phyloP scores from a whole-genome alignment of 92 coral and sea anemone genomes.

The Palythoa heliodiscus region DNA sequence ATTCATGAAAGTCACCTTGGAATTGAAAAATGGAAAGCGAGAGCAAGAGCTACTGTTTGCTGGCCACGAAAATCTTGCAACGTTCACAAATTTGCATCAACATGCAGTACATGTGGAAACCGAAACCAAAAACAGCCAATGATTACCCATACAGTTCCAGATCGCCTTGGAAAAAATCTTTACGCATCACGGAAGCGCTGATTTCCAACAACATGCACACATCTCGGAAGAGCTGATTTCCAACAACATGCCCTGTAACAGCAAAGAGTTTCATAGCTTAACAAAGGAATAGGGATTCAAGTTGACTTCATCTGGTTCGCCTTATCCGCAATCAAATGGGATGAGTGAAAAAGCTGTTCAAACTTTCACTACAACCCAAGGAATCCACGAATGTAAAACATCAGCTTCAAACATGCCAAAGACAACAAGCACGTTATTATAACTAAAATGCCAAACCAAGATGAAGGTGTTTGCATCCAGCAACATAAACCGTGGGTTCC shows the following conservation, averaged over 20 bases:
- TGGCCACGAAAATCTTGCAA: conserved; percentile 60
- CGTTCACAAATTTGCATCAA: conserved; percentile 33
- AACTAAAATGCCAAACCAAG: conserved; percentile 38
- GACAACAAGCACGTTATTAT: conserved; percentile 46
- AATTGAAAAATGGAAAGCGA: conserved; percentile 41
- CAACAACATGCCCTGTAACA: conserved; percentile 69
- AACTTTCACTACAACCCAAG: conserved; percentile 43
- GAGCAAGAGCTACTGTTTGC: conserved; percentile 47
- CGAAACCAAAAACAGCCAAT: conserved; percentile 53
- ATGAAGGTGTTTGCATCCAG: conserved; percentile 54
- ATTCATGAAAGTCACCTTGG: too few relatives aligned
- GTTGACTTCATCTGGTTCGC: conserved; percentile 66
- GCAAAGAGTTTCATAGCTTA: conserved; percentile 56
- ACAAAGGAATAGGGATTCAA: conserved; percentile 68
- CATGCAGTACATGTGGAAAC: conserved; percentile 49
- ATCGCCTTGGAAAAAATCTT: conserved; percentile 52
- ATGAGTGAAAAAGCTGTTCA: conserved; percentile 51
- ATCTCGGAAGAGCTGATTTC: conserved; percentile 70
- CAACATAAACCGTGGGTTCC: conserved; percentile 66
- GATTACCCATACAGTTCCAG: not conserved
- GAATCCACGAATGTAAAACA: conserved; percentile 37
- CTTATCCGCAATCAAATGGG: conserved; percentile 48
- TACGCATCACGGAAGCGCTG: conserved; percentile 65
- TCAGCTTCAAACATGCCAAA: conserved; percentile 54
- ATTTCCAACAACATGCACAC: too few relatives aligned